A percentile compares a stretch with the other conserved stretches of the same genome.
phyloP scores from a whole-genome alignment of 2,113 vertebrate genomes.

The Motacilla tschutschensis region DNA sequence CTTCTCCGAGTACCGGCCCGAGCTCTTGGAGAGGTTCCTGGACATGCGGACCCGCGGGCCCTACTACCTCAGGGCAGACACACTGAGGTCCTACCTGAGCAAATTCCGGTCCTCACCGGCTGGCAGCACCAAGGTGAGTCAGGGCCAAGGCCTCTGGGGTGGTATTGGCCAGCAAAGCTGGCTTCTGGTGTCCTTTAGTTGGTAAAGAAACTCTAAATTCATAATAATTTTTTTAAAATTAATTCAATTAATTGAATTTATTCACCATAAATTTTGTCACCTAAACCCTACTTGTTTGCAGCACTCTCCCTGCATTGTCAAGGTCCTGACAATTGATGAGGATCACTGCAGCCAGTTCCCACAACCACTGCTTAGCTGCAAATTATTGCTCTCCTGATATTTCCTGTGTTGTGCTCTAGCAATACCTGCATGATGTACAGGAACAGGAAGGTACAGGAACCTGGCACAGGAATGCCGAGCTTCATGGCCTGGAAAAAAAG shows the following conservation, averaged over 20 bases:
- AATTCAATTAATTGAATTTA: background rate
- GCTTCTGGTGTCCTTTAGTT: background rate
- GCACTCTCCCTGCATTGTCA: background rate
- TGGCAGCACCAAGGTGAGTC: constrained; percentile 79
- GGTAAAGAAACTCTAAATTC: background rate
- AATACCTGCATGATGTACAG: background rate
- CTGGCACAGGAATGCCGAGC: background rate
- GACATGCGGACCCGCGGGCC: constrained; percentile 79
- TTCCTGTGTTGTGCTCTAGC: background rate
- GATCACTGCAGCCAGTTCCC: background rate
- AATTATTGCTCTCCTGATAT: background rate
- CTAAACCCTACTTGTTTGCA: background rate
- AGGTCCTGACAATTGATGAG: background rate
- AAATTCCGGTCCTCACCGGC: constrained; percentile 75
- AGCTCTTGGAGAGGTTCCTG: constrained; percentile 79
- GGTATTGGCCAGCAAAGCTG: background rate
- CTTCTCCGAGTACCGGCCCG: constrained; percentile 76
- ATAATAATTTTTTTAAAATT: fast-evolving
- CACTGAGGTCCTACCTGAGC: constrained; percentile 79
- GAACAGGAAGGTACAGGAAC: background rate
- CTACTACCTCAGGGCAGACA: constrained; percentile 78
- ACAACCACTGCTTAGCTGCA: background rate
- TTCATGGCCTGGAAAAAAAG: background rate
- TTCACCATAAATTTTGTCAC: background rate
- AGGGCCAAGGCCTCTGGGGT: too few relatives aligned